phyloP scores from a whole-genome alignment of 2,797 vertebrate species.

The Pogoniulus pusillus region DNA sequence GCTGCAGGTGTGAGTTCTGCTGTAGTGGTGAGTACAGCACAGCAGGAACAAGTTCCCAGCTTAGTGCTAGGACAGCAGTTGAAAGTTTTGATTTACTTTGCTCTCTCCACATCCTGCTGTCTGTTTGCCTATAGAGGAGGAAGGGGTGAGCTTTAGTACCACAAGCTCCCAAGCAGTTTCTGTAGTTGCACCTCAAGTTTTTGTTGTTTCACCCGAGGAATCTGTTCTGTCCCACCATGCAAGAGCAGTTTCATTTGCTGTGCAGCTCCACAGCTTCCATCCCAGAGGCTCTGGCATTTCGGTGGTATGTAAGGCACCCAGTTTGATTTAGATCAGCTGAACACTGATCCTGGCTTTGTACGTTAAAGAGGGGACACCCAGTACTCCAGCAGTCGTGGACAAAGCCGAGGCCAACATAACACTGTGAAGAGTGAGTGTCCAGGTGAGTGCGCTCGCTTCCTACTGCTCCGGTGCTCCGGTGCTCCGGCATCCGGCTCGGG shows the following conservation, averaged over 20 bases:
- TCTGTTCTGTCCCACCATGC: background rate
- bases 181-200: background rate
- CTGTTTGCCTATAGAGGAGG: background rate
- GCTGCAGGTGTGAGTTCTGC: background rate
- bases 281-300: background rate
- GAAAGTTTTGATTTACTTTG: background rate
- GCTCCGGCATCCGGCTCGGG: background rate
- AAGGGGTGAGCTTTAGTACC: background rate
- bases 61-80: background rate
- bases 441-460: background rate
- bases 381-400: background rate
- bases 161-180: background rate
- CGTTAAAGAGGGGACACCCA: background rate
- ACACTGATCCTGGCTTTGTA: background rate
- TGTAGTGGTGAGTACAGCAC: rapidly evolving
- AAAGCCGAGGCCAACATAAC: rapidly evolving
- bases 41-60: background rate
- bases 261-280: background rate
- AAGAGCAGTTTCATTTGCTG: background rate
- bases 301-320: background rate
- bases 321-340: background rate
- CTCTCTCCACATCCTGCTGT: background rate
- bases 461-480: background rate
- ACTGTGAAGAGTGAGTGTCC: background rate
- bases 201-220: background rate